A percentile compares a stretch with the other conserved stretches of the same genome.
phyloP scores from a whole-genome alignment of 2,797 vertebrate genomes.

The Lagothrix lagotricha region DNA sequence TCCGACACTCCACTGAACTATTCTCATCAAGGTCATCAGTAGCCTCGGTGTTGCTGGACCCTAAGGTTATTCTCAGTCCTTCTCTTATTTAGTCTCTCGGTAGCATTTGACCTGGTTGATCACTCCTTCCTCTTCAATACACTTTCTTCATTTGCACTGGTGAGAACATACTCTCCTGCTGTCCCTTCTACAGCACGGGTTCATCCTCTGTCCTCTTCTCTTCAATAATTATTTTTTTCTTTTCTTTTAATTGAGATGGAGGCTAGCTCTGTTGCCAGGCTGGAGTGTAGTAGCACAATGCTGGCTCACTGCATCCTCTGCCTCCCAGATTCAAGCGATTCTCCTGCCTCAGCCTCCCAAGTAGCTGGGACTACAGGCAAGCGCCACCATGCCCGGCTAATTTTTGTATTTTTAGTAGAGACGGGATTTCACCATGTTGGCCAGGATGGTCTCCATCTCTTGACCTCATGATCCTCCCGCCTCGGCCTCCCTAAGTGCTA shows the following conservation, averaged over 20 bases:
- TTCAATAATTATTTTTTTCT: neutral
- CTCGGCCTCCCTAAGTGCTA: neutral
- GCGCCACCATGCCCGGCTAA: neutral
- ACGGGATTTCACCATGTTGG: neutral
- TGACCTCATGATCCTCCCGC: neutral
- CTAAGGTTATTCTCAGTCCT: neutral
- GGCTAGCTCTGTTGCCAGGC: neutral
- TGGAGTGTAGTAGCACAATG: neutral
- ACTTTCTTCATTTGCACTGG: neutral
- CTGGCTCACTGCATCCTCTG: neutral
- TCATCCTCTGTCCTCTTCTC: neutral
- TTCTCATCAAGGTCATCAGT: neutral
- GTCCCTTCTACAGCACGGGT: neutral
- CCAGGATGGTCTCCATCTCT: neutral
- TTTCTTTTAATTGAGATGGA: neutral
- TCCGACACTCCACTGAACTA: neutral
- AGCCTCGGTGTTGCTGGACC: neutral
- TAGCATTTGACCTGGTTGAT: neutral
- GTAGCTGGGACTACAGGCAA: neutral
- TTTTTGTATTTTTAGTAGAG: neutral
- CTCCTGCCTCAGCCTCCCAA: neutral
- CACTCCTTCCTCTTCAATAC: neutral
- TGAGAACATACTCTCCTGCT: neutral
- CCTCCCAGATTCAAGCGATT: neutral
- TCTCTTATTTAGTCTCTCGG: neutral